Evolutionary conservation across 2,113 vertebrate species (phyloP).

Genomic region (Hippoglossus stenolepis): DNA sequence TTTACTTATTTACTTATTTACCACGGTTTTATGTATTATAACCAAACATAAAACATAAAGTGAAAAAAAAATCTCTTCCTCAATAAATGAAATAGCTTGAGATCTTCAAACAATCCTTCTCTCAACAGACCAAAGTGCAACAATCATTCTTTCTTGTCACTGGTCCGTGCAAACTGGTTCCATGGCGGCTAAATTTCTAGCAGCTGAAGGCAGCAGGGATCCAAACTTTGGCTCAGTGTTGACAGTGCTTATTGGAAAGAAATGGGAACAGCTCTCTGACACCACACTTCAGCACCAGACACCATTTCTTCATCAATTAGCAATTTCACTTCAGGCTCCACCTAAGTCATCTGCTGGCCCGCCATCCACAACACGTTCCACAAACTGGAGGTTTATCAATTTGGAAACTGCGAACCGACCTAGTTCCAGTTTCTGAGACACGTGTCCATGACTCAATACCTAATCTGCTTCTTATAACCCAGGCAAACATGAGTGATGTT

Average conservation of each 20-base stretch:
- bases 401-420: slow-evolving; percentile 19
- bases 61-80: background rate
- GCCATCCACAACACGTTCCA: slow-evolving; percentile 20
- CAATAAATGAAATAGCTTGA: background rate
- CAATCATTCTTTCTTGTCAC: slow-evolving; percentile 7
- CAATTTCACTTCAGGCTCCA: slow-evolving; percentile 31
- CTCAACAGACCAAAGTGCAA: slow-evolving; percentile 14
- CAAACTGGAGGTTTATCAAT: slow-evolving; percentile 28
- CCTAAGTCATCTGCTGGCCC: slow-evolving; percentile 30
- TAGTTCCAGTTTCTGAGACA: slow-evolving; percentile 7
- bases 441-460: background rate
- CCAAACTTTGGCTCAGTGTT: slow-evolving; percentile 23
- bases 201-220: slow-evolving; percentile 5
- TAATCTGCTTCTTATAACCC: background rate
- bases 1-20: background rate
- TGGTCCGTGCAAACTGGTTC: slow-evolving; percentile 16
- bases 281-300: slow-evolving; percentile 21
- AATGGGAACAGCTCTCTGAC: slow-evolving; percentile 17
- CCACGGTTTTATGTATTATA: background rate
- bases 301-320: slow-evolving; percentile 44
- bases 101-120: slow-evolving; percentile 1
- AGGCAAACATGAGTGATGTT: slow-evolving; percentile 25
- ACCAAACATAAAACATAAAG: background rate
- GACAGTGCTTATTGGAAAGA: slow-evolving; percentile 38
- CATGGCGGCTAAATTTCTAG: background rate